Percentiles rank a stretch among this genome's conserved stretches.
Conservation (phyloP, 1,140 invertebrate genomes). For the Matsumurasca onukii region DNA sequence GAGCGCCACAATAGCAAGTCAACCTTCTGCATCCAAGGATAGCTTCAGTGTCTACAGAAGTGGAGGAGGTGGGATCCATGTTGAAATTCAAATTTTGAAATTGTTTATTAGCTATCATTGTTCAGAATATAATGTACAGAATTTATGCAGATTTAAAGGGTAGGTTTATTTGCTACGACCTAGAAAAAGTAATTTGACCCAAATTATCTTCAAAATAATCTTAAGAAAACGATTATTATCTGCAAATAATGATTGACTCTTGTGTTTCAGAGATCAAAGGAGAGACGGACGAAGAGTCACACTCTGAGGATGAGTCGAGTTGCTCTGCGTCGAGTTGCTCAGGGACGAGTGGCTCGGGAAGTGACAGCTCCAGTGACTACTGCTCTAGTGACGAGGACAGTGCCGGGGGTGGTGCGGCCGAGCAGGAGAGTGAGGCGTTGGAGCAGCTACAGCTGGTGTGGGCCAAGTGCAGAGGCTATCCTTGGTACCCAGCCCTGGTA, state of each 20-base stretch:
- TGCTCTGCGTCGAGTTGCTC: conserved; percentile 37
- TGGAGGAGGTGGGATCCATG: conserved; percentile 45
- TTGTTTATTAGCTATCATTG: neutral
- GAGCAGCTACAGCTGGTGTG: conserved; percentile 81
- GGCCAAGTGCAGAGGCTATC: conserved; percentile 95
- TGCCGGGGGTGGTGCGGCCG: conserved; percentile 19
- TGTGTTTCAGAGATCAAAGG: conserved; percentile 40
- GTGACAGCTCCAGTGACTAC: conserved; percentile 34
- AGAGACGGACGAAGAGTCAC: conserved; percentile 47
- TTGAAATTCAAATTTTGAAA: neutral
- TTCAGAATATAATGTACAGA: neutral
- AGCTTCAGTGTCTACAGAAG: conserved; percentile 59
- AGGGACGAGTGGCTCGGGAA: conserved; percentile 34
- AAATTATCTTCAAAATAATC: too few relatives aligned
- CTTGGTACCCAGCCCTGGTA: conserved; percentile 92
- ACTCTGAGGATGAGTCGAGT: conserved; percentile 46
- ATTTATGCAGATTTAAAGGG: too few relatives aligned
- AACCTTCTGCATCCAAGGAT: conserved; percentile 46
- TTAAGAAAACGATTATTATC: too few relatives aligned
- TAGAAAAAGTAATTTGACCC: too few relatives aligned
- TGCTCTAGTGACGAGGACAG: conserved; percentile 31
- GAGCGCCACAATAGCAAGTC: conserved; percentile 13
- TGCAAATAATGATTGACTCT: too few relatives aligned
- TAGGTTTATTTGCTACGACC: too few relatives aligned
- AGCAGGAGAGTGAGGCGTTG: conserved; percentile 36